Evolutionary conservation across 2,888 invertebrate species (phyloP).

Genomic region (Drosophila koepferae): DNA sequence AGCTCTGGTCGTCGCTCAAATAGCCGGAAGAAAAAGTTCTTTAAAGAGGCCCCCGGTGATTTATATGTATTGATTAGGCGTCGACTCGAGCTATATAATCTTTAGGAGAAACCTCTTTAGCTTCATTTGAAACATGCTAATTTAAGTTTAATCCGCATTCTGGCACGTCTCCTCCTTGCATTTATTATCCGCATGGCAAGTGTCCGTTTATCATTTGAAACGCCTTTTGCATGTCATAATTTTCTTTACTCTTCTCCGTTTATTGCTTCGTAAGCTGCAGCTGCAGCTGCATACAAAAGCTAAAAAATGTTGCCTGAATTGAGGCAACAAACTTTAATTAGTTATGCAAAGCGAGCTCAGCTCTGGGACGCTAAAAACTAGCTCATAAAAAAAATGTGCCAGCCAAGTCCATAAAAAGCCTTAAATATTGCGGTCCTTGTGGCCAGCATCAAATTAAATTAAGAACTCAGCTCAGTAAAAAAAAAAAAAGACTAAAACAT

Average conservation of each 20-base stretch:
- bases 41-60: constrained; percentile 13
- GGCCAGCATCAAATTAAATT: constrained; percentile 52
- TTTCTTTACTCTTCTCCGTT: constrained; percentile 37
- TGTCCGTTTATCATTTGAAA: constrained; percentile 19
- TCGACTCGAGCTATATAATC: background rate
- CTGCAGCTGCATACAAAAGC: constrained; percentile 35
- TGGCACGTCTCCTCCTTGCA: background rate
- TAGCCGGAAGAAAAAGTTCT: constrained; percentile 29
- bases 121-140: background rate
- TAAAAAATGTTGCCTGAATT: constrained; percentile 64
- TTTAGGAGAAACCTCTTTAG: too few relatives aligned
- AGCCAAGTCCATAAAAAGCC: constrained; percentile 26
- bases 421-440: constrained; percentile 43
- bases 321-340: constrained; percentile 75
- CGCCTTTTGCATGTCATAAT: constrained; percentile 77
- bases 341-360: constrained; percentile 70
- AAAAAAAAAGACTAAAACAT: constrained; percentile 23
- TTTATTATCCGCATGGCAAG: background rate
- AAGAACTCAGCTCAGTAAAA: constrained; percentile 24
- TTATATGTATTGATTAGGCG: constrained; percentile 24
- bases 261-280: constrained; percentile 20
- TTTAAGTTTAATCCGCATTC: background rate
- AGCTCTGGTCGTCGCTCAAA: constrained; percentile 42
- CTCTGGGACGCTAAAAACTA: constrained; percentile 54
- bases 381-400: constrained; percentile 46